These are phyloP conservation scores for Cyrtorhinus lividipennis DNA, from an alignment of 1,140 invertebrate species.

Conservation along the genomic window DNA sequence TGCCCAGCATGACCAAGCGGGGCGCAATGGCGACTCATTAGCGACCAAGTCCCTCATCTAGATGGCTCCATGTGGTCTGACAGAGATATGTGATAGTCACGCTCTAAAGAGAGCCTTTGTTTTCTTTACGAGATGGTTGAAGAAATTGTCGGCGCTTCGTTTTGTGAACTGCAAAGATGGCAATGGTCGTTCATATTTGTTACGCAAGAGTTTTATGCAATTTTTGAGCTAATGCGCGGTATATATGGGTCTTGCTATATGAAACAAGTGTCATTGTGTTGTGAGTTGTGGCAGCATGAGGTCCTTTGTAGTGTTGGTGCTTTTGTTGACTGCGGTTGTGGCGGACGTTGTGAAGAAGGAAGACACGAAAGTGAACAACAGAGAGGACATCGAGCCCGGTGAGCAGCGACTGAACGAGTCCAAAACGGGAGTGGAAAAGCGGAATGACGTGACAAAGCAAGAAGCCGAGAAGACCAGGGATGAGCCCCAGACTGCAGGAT, in stretches of 20 bases:
- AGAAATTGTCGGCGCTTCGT: not conserved
- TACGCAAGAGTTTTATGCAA: not conserved
- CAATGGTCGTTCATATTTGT: not conserved
- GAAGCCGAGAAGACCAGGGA: not conserved
- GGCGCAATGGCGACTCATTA: too few relatives aligned
- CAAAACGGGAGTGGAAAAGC: too few relatives aligned
- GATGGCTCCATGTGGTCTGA: not conserved
- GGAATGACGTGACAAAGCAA: too few relatives aligned
- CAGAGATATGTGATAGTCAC: not conserved
- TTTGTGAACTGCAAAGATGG: not conserved
- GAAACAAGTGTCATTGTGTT: not conserved
- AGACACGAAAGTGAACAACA: too few relatives aligned
- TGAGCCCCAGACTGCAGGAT: constrained; percentile 35
- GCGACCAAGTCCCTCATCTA: too few relatives aligned
- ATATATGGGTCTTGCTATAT: not conserved
- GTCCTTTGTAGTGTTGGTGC: not conserved
- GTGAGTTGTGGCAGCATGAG: not conserved
- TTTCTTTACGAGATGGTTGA: not conserved
- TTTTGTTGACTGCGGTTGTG: not conserved
- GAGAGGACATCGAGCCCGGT: too few relatives aligned
- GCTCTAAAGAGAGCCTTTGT: not conserved
- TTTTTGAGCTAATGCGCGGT: not conserved
- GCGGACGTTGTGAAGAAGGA: not conserved
- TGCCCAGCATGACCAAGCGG: too few relatives aligned
- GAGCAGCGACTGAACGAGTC: too few relatives aligned